Base-by-base conservation (phyloP, 2,113 vertebrate species). In the Papio anubis region DNA sequence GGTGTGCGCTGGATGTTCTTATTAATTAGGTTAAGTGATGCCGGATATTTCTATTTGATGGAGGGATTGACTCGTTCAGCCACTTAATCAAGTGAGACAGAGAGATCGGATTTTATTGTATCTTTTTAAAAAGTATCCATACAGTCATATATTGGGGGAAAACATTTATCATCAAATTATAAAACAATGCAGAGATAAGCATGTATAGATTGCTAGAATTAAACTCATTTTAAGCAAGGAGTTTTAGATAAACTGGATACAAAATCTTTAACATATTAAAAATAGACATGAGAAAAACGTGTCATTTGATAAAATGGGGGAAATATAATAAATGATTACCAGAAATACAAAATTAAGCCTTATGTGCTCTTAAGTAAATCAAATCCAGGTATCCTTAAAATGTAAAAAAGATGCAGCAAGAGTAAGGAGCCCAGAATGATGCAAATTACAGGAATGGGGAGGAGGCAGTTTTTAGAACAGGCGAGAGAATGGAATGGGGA, bases 391-490 rank as follows among this genome's bases (percentile, higher is more conserved):
- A 20, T 68, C n/a, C 57, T 90, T 73, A 45, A 40, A 21, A 81
- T 32, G 52, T 76, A 27, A 66, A 75, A 55, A 70, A 23, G 16
- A 30, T 50, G 43, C 50, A 57, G 21, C 13, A 80, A 11, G 25
- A 35, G 0, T 38, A 18, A 61, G 66, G 38, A 43, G 0, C n/a
- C 13, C 43, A 20, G 79, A 38, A 8, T 25, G n/a, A 5, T 20
- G n/a, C 4, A 8, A 9, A 27, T 2, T 3, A 0, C 25, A 9
- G 17, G 35, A 2, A 17, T 2, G 8, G 40, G 6, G 3, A 0
- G 17, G 4, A 4, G 20, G 13, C 1, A 4, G 30, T 5, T 20
- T 48, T 20, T 5, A 25, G n/a, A 45, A 6, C 14, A 61, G 79
- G 32, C 13, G 17, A 30, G 17, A 20, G 45, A 8, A 38, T 4